Conservation (phyloP, 2,113 vertebrate genomes). For the Bubo bubo region DNA sequence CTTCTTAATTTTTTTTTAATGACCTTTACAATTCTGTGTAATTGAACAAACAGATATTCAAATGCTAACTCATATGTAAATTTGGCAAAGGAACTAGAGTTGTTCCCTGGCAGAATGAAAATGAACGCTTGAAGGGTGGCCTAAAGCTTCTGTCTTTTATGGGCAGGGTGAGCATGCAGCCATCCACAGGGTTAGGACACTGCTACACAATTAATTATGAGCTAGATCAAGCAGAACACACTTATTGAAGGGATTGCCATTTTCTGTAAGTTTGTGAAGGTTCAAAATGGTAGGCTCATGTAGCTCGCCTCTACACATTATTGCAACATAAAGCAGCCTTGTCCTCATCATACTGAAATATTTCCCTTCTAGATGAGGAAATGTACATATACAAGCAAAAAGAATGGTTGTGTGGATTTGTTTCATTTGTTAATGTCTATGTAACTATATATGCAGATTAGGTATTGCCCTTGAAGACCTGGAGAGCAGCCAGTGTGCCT, state of each 20-base stretch:
- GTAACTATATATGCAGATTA: background rate
- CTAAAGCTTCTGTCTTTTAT: background rate
- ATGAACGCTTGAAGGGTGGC: background rate
- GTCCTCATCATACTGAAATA: background rate
- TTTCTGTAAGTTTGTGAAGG: background rate
- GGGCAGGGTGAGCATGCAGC: background rate
- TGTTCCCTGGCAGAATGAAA: background rate
- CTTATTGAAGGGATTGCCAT: background rate
- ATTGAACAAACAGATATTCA: background rate
- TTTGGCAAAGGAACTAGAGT: background rate
- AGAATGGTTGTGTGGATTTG: background rate
- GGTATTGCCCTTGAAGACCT: conserved; percentile 9
- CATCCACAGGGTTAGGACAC: background rate
- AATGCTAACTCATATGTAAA: background rate
- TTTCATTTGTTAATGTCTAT: background rate
- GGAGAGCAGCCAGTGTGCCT: background rate
- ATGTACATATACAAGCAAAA: background rate
- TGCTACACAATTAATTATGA: background rate
- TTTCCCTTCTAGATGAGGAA: background rate
- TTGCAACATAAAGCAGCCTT: background rate
- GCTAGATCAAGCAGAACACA: background rate
- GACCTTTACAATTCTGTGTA: background rate
- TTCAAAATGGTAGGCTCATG: background rate
- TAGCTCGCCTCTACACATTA: background rate
- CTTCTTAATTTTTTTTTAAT: background rate